Percentiles rank a stretch among this genome's conserved stretches.
These are phyloP conservation scores for Volucella zonaria DNA, from an alignment of 2,888 invertebrate species.

Conservation along the genomic window DNA sequence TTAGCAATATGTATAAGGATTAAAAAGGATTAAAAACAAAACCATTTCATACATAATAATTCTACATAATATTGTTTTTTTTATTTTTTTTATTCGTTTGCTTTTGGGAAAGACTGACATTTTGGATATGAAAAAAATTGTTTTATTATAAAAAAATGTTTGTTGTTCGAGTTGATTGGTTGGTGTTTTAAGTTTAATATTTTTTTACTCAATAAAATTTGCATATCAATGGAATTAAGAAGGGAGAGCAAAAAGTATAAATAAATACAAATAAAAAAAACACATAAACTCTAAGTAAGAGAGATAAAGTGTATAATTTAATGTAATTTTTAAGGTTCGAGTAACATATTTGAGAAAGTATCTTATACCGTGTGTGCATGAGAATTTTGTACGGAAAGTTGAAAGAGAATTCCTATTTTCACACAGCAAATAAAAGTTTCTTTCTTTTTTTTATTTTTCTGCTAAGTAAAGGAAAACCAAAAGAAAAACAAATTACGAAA, in stretches of 20 bases:
- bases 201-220: conserved; percentile 58
- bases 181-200: conserved; percentile 26
- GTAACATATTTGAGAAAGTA: conserved; percentile 46
- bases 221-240: conserved; percentile 65
- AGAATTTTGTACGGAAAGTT: conserved; percentile 65
- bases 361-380: conserved; percentile 64
- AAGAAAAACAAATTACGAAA: background rate
- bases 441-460: conserved; percentile 1
- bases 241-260: background rate
- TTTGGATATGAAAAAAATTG: conserved; percentile 56
- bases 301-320: conserved; percentile 31
- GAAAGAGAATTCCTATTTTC: conserved; percentile 69
- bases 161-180: conserved; percentile 26
- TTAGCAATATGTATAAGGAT: conserved; percentile 34
- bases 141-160: conserved; percentile 19
- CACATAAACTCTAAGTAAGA: conserved; percentile 31
- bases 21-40: conserved; percentile 5
- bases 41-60: conserved; percentile 12
- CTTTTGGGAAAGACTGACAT: conserved; percentile 72
- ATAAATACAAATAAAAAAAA: conserved; percentile 2
- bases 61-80: background rate
- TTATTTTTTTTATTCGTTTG: conserved; percentile 36
- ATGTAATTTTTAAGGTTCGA: conserved; percentile 63
- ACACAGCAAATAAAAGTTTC: conserved; percentile 55
- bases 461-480: background rate